phyloP scores from a whole-genome alignment of 37 sponge, comb jelly and placozoan genomes.

The Ianthella basta region DNA sequence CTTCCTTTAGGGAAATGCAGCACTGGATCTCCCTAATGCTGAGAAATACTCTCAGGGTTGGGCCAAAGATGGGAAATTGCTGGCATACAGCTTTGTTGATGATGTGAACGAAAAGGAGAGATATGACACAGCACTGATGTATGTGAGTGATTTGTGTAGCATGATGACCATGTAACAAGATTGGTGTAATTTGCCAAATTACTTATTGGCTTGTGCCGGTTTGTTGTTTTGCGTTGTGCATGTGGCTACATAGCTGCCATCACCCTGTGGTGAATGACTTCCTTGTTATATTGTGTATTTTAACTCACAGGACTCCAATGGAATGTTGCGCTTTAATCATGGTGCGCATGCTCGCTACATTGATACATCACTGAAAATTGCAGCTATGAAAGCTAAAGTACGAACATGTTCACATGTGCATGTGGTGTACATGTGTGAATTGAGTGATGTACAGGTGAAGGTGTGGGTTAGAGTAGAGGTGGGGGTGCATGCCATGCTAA shows the following conservation, averaged over 20 bases:
- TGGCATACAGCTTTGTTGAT: constrained; percentile 32
- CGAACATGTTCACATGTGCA: not conserved
- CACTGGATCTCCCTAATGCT: constrained; percentile 5
- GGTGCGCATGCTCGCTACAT: not conserved
- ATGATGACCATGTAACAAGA: too few relatives aligned
- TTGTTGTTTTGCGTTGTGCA: too few relatives aligned
- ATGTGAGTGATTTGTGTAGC: constrained; percentile 5
- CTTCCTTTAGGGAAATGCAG: not conserved
- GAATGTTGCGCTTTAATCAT: constrained; percentile 1
- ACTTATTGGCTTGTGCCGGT: too few relatives aligned
- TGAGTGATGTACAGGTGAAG: too few relatives aligned
- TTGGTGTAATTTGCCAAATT: too few relatives aligned
- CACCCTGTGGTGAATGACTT: too few relatives aligned
- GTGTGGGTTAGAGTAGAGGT: too few relatives aligned
- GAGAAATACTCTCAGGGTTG: not conserved
- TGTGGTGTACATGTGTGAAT: not conserved
- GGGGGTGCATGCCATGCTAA: too few relatives aligned
- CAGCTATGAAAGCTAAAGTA: constrained; percentile 22
- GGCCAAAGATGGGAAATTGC: constrained; percentile 10
- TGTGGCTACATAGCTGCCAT: too few relatives aligned
- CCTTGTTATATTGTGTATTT: too few relatives aligned
- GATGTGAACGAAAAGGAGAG: constrained; percentile 2
- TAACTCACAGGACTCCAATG: not conserved
- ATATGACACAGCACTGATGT: constrained; percentile 19
- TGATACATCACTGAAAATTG: not conserved